Conservation (phyloP, 2,797 vertebrate species). For the Rhyacichthys aspro region DNA sequence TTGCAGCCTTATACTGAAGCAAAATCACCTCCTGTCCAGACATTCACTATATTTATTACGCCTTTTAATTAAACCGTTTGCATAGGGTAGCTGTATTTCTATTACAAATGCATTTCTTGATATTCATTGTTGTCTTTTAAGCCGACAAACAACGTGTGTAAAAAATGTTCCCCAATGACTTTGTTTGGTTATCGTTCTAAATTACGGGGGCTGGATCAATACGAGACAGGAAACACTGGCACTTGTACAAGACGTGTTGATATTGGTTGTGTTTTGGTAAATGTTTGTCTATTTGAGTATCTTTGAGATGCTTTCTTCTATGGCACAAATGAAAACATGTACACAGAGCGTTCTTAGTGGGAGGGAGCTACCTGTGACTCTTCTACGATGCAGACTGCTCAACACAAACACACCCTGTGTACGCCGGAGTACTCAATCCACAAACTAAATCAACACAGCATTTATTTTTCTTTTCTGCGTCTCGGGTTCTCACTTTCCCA, state of each 20-base stretch:
- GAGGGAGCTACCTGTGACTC: conserved; percentile 10
- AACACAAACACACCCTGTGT: conserved; percentile 2
- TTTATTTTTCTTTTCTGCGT: conserved; percentile 54
- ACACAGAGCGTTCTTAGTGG: conserved; percentile 21
- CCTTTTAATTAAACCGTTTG: too few species aligned
- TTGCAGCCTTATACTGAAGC: too few species aligned
- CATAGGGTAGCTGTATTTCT: too few species aligned
- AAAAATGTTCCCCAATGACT: too few species aligned
- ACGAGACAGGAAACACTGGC: too few species aligned
- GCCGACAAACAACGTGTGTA: too few species aligned
- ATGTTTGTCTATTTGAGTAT: conserved; percentile 37
- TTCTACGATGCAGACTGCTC: conserved; percentile 26
- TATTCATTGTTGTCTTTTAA: too few species aligned
- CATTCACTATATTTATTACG: too few species aligned
- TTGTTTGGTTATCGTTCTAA: too few species aligned
- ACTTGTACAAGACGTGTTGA: background rate
- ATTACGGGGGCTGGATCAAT: too few species aligned
- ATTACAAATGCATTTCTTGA: too few species aligned
- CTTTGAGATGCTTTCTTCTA: conserved; percentile 31
- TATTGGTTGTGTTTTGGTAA: conserved; percentile 39
- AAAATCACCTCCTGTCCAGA: too few species aligned
- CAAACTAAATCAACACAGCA: conserved; percentile 65
- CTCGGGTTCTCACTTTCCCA: conserved; percentile 53
- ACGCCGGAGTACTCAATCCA: conserved; percentile 32
- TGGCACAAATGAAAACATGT: conserved; percentile 28